A percentile compares a stretch with the other conserved stretches of the same genome.
phyloP scores from a whole-genome alignment of 2,888 invertebrate genomes.

The Euspilapteryx auroguttella region DNA sequence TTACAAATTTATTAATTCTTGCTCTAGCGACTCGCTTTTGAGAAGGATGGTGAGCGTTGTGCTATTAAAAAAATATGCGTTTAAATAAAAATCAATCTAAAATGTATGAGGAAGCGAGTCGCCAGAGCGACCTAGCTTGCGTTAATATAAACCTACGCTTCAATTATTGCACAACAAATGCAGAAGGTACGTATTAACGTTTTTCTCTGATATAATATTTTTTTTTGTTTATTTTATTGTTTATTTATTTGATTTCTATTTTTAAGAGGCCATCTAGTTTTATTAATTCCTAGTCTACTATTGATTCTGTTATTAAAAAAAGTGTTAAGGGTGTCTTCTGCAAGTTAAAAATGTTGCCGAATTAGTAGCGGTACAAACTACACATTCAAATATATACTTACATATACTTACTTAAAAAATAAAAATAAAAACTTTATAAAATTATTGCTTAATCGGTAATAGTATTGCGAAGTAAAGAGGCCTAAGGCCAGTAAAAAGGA shows the following conservation, averaged over 20 bases:
- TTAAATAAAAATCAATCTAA: not conserved
- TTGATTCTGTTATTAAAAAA: too few species aligned
- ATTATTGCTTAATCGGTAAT: constrained; percentile 44
- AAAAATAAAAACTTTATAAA: constrained; percentile 27
- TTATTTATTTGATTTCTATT: constrained; percentile 18
- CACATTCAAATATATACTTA: too few species aligned
- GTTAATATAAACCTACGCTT: constrained; percentile 32
- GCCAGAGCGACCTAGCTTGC: constrained; percentile 29
- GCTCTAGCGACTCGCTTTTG: constrained; percentile 35
- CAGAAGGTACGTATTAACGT: constrained; percentile 48
- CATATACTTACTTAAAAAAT: too few species aligned
- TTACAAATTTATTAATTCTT: constrained; percentile 22
- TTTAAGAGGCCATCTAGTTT: constrained; percentile 19
- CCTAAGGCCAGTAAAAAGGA: constrained; percentile 49
- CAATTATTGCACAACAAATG: constrained; percentile 55
- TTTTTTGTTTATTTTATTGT: constrained; percentile 14
- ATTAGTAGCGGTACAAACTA: too few species aligned
- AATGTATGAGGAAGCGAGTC: constrained; percentile 23
- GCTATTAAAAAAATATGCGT: too few species aligned
- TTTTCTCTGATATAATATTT: constrained; percentile 10
- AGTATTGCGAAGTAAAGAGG: constrained; percentile 52
- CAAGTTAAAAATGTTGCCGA: too few species aligned
- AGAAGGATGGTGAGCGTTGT: too few species aligned
- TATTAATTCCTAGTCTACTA: too few species aligned
- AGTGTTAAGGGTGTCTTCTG: constrained; percentile 15